Base-by-base conservation (phyloP, 2,888 invertebrate genomes). In the Tetranychus truncatus region DNA sequence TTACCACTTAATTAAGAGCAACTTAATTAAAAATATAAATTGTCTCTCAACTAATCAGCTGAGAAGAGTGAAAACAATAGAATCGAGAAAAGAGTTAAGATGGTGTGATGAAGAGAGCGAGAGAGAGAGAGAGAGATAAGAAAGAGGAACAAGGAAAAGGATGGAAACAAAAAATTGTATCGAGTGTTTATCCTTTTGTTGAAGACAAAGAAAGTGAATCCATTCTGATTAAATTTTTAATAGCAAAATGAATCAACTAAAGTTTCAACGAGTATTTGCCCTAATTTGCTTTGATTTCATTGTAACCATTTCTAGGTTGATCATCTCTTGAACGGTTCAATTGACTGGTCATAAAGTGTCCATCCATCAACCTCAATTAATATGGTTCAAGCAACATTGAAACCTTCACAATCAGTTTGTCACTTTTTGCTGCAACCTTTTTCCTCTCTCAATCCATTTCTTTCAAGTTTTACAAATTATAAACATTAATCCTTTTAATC, bases 21-120 rank as follows among this genome's bases (percentile, higher is more conserved):
- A 55, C 55, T 55, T 55, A 55, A 55, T 55, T 55, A 55, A 55
- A 55, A 55, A 55, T 55, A 55, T 55, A 55, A 55, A 55, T 55
- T 55, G 55, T 55, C 55, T 15, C 55, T 55, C 11, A 55, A 55
- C 55, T 55, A 55, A 55, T 55, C 55, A 55, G 55, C 15, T 9
- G 55, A 15, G 9, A 15, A 55, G 55, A 55, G 55, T 15, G 55
- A 7, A 55, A 55, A 55, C 9, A 15, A 55, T 3, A 15, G 55
- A 55, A 0, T 1, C 0, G 15, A 15, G 55, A 15, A 55, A 46
- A 15, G 55, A 3, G 15, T 9, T 55, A 15, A 55, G 15, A 55
- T 55, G 55, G 55, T 7, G 46, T 15, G 55, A 55, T 15, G 55
- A 15, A 15, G 6, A 1, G n/a, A n/a, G n/a, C n/a, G n/a, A n/a